These are phyloP conservation scores for Allacma fusca DNA, from an alignment of 2,888 invertebrate species.

Conservation along the genomic window DNA sequence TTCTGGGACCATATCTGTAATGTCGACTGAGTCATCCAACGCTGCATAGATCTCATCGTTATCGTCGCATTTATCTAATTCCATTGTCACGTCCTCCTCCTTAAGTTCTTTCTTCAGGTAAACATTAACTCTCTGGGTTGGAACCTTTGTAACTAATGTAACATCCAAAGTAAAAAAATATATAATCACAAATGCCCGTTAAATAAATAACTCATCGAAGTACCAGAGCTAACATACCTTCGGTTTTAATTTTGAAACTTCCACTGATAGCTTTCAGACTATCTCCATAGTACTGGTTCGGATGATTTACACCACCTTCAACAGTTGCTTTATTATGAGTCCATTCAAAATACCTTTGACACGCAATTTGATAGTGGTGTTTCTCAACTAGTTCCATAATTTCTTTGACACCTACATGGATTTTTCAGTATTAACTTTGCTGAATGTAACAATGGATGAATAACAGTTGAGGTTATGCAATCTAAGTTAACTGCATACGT, in stretches of 20 bases:
- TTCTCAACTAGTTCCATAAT: constrained; percentile 76
- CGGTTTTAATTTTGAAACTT: constrained; percentile 43
- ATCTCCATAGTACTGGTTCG: constrained; percentile 90
- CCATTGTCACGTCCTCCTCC: background rate
- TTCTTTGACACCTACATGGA: constrained; percentile 75
- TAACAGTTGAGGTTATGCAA: no score
- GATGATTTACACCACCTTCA: constrained; percentile 81
- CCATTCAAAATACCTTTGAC: constrained; percentile 84
- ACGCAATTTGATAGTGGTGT: constrained; percentile 88
- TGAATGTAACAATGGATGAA: no score
- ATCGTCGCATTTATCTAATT: constrained; percentile 12
- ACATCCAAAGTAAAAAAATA: background rate
- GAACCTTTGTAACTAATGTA: background rate
- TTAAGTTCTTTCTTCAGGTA: constrained; percentile 9
- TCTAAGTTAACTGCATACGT: no score
- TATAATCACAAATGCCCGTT: no score
- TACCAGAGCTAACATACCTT: constrained; percentile 26
- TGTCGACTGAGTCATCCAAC: constrained; percentile 3
- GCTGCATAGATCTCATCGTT: background rate
- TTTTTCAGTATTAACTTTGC: no score
- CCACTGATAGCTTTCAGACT: constrained; percentile 70
- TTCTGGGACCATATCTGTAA: background rate
- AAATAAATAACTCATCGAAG: no score
- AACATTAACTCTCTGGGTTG: background rate
- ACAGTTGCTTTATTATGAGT: constrained; percentile 72